These are phyloP conservation scores for Phortica magna DNA, from an alignment of 2,888 invertebrate genomes.

Conservation along the genomic window DNA sequence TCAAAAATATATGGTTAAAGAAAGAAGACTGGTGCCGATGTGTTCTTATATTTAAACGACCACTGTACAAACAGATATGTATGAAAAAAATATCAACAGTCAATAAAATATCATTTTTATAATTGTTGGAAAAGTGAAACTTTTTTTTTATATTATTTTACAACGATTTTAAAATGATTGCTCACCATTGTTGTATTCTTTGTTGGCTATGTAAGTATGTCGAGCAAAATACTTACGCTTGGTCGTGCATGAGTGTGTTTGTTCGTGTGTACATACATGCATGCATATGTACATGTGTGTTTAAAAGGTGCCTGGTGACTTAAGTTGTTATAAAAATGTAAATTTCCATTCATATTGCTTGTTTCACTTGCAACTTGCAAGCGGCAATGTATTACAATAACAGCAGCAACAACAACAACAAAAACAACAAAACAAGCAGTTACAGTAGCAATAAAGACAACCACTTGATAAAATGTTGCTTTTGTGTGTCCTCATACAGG, in stretches of 20 bases:
- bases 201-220: no score
- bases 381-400: conserved; percentile 33
- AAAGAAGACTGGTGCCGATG: no score
- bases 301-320: conserved; percentile 50
- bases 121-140: no score
- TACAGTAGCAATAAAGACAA: neutral
- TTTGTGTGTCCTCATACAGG: neutral
- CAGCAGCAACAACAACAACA: conserved; percentile 30
- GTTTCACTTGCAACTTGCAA: conserved; percentile 45
- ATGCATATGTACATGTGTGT: neutral
- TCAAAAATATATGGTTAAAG: no score
- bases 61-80: no score
- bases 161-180: no score
- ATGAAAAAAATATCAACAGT: no score
- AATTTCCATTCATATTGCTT: conserved; percentile 54
- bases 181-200: no score
- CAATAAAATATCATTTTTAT: no score
- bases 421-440: conserved; percentile 6
- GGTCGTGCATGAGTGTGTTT: neutral
- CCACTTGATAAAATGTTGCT: neutral
- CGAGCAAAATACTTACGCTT: no score
- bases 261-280: neutral
- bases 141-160: no score
- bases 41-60: no score
- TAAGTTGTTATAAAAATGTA: conserved; percentile 63